These are phyloP conservation scores for Tetraneura akinire DNA, from an alignment of 1,140 invertebrate genomes.

Conservation along the genomic window DNA sequence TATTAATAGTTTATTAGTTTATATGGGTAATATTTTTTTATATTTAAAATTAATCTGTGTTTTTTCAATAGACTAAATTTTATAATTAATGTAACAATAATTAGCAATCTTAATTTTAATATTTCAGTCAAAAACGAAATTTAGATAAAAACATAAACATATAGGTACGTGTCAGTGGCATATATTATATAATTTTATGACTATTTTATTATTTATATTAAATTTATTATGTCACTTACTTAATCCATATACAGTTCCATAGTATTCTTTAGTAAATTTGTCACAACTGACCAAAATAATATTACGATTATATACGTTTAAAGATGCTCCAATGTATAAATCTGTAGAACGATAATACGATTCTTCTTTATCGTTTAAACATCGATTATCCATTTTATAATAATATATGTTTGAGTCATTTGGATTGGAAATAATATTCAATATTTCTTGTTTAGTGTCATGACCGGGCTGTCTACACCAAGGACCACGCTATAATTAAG, in stretches of 20 bases:
- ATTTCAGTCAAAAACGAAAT: no score
- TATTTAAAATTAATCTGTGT: no score
- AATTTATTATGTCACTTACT: not conserved
- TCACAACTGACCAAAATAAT: not conserved
- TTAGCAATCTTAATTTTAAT: no score
- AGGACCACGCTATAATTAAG: not conserved
- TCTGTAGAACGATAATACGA: not conserved
- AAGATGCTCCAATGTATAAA: not conserved
- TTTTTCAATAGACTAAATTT: no score
- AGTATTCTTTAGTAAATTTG: not conserved
- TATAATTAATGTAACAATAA: no score
- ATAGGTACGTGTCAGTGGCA: no score
- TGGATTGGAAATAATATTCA: not conserved
- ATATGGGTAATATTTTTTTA: no score
- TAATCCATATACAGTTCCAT: not conserved
- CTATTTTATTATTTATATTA: no score
- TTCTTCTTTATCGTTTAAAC: no score
- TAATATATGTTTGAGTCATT: not conserved
- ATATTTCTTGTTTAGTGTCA: slow-evolving; percentile 12
- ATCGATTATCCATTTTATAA: slow-evolving; percentile 4
- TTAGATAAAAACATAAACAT: no score
- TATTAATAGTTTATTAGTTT: no score
- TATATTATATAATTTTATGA: no score
- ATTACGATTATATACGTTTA: not conserved
- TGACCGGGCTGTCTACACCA: not conserved